Evolutionary conservation across 2,113 vertebrate genomes (phyloP).

Genomic region (Tetrax tetrax): DNA sequence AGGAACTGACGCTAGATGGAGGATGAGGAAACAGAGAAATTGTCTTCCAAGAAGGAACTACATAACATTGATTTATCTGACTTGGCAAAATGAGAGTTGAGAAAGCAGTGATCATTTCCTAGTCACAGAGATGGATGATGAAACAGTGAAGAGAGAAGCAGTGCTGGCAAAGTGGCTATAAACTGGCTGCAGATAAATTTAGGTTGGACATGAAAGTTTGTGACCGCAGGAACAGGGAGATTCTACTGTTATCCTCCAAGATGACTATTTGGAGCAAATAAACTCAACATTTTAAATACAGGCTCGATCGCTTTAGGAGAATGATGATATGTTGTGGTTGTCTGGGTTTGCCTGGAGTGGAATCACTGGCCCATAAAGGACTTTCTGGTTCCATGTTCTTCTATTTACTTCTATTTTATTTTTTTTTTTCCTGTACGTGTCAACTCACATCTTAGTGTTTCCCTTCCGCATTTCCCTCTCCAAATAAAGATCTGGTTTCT

Average conservation of each 20-base stretch:
- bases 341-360: neutral
- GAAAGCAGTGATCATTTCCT: neutral
- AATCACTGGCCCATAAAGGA: neutral
- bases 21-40: neutral
- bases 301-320: neutral
- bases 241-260: neutral
- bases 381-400: neutral
- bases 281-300: neutral
- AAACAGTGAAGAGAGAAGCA: neutral
- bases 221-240: neutral
- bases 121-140: neutral
- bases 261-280: neutral
- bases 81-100: neutral
- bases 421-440: neutral
- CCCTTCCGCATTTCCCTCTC: conserved; percentile 14
- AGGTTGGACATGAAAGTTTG: neutral
- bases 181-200: neutral
- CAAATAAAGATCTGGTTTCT: conserved; percentile 31
- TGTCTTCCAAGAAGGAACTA: neutral
- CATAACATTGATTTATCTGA: neutral
- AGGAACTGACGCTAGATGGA: neutral
- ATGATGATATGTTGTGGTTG: neutral
- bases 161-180: neutral
- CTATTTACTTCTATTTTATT: neutral
- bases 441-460: neutral